Conservation (phyloP, 1,140 invertebrate species). For the Antheraea pernyi region DNA sequence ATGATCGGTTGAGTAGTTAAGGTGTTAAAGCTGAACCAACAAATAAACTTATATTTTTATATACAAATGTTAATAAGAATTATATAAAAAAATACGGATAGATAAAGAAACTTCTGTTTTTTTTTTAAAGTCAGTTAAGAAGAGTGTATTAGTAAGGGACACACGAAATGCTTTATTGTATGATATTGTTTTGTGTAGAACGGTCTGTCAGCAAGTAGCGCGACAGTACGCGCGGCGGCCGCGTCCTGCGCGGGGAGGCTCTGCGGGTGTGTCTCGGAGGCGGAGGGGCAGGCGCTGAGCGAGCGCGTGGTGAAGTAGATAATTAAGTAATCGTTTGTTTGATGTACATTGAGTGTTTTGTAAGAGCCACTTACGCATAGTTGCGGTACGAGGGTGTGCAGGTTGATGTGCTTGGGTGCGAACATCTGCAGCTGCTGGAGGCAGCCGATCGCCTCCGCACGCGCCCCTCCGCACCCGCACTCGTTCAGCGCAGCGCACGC, state of each 20-base stretch:
- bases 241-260: constrained; percentile 87
- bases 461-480: constrained; percentile 93
- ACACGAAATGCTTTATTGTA: no score
- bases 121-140: no score
- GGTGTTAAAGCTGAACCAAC: no score
- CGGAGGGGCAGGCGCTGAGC: constrained; percentile 52
- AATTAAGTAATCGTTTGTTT: no score
- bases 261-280: constrained; percentile 52
- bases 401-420: constrained; percentile 95
- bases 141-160: no score
- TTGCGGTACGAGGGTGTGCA: constrained; percentile 94
- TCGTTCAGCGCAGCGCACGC: constrained; percentile 96
- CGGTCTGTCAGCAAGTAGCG: constrained; percentile 90
- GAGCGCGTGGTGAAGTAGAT: constrained; percentile 53
- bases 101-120: no score
- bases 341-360: no score
- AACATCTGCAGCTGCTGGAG: constrained; percentile 99
- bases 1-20: no score
- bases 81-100: no score
- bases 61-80: no score
- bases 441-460: constrained; percentile 97
- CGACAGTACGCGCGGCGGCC: constrained; percentile 92
- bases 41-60: no score
- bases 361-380: constrained; percentile 88
- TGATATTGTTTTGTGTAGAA: constrained; percentile 63